Base-by-base conservation (phyloP, 2,797 vertebrate species). In the Anniella stebbinsi region DNA sequence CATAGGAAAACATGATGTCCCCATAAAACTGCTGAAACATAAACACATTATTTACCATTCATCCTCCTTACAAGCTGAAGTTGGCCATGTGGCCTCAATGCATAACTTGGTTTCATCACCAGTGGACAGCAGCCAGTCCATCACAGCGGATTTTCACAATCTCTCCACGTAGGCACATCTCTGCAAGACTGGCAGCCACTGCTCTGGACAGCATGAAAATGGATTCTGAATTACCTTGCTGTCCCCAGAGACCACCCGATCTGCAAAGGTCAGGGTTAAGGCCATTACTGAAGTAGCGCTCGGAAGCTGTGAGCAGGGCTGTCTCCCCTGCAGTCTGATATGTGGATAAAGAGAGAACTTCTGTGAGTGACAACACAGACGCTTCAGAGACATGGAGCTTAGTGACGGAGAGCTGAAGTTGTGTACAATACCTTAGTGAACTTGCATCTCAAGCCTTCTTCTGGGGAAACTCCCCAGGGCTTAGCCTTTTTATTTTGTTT, bases 151-250 rank as follows among this genome's bases (percentile, higher is more conserved):
- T 87, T 41, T 83, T 66, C 75, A 41, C 69, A 54, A 0, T 38
- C 82, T 89, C 41, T 2, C 13, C 45, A 21, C 10, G 25, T 84
- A 41, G 1, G 0, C 70, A 4, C 0, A n/a, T 84, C 80, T 18
- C n/a, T 48, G 38, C 36, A 36, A 87, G 63, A 88, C 5, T 83
- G 83, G 87, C 92, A 89, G 90, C 63, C 94, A 89, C 84, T 87
- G 77, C 72, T 78, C 0, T 0, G 57, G 81, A 89, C n/a, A 81
- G 87, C 80, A 76, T 87, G 85, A 93, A 73, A 88, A 91, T 2
- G 60, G 77, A 91, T 88, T 85, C 87, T 88, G 91, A 89, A 91
- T 91, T 72, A 38, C 60, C 45, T 80, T 73, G 41, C 66, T 57
- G 48, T 92, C 82, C 86, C 28, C 36, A 84, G 86, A 72, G 86